These are phyloP conservation scores for Crotophaga sulcirostris DNA, from an alignment of 2,113 vertebrate species.

Conservation along the genomic window DNA sequence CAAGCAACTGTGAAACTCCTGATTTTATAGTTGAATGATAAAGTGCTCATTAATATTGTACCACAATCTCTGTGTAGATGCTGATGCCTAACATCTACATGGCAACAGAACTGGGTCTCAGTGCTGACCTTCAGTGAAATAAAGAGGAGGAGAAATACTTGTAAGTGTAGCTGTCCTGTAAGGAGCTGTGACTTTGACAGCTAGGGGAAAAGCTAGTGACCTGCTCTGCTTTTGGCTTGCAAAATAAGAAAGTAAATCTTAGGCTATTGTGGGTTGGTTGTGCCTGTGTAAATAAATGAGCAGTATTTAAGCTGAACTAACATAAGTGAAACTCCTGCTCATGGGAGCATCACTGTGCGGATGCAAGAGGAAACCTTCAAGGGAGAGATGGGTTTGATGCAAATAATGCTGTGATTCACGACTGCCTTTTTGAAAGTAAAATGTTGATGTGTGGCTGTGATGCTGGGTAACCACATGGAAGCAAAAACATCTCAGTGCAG, in stretches of 20 bases:
- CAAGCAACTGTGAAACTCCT: background rate
- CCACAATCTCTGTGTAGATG: background rate
- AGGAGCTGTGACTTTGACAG: background rate
- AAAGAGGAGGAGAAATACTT: background rate
- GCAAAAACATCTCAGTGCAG: background rate
- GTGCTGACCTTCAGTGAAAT: background rate
- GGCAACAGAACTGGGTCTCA: background rate
- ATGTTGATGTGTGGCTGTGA: background rate
- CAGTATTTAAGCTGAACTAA: background rate
- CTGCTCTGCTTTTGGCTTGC: background rate
- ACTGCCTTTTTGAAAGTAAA: background rate
- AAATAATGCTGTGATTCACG: background rate
- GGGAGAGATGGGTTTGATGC: background rate
- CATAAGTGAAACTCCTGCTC: background rate
- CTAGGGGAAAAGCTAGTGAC: background rate
- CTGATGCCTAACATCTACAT: background rate
- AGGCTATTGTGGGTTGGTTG: rapidly evolving
- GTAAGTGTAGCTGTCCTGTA: background rate
- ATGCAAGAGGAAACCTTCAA: background rate
- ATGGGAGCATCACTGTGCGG: background rate
- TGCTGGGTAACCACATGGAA: background rate
- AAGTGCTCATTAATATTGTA: background rate
- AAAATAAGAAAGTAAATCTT: background rate
- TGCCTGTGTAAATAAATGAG: background rate
- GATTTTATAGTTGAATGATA: background rate